These are phyloP conservation scores for Bos indicus DNA, from an alignment of 2,113 vertebrate species.

Conservation along the genomic window DNA sequence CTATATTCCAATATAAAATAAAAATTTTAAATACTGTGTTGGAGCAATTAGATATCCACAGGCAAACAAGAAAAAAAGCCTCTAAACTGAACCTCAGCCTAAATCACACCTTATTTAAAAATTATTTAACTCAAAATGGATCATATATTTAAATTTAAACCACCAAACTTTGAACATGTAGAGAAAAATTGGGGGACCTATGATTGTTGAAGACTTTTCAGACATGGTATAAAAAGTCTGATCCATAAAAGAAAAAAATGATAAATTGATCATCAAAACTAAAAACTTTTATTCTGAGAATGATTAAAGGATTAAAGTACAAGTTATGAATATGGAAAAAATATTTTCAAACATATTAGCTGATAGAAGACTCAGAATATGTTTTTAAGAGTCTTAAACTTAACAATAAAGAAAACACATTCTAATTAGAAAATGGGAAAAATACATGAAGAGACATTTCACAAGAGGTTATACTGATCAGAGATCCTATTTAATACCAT, in stretches of 20 bases:
- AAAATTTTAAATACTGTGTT: not conserved
- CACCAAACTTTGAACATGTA: not conserved
- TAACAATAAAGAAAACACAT: not conserved
- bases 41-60: not conserved
- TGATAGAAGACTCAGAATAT: not conserved
- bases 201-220: not conserved
- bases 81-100: not conserved
- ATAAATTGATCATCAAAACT: not conserved
- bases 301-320: not conserved
- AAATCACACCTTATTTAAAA: not conserved
- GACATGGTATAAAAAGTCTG: not conserved
- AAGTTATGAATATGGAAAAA: not conserved
- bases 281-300: not conserved
- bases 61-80: not conserved
- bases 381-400: not conserved
- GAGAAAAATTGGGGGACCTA: not conserved
- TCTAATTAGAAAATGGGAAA: not conserved
- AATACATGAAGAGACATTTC: not conserved
- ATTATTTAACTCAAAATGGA: not conserved
- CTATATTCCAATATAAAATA: not conserved
- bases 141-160: not conserved
- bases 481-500: not conserved
- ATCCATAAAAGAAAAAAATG: not conserved
- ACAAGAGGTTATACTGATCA: not conserved
- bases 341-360: not conserved